phyloP scores from a whole-genome alignment of 1,140 invertebrate species.

The Drosophila nasuta region DNA sequence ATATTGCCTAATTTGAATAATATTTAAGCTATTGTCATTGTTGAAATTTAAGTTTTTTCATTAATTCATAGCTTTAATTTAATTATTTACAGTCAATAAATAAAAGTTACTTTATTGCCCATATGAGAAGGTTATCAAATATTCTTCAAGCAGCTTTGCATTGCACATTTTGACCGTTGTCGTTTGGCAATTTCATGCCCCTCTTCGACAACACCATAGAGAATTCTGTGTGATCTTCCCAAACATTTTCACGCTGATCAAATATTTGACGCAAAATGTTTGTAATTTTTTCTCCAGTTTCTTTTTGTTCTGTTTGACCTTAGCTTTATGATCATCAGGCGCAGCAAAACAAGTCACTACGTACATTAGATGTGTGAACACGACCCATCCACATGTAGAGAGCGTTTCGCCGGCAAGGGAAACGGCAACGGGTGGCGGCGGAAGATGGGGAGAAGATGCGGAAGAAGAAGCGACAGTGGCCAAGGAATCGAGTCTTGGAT shows the following conservation, averaged over 20 bases:
- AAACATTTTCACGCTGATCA: slow-evolving; percentile 64
- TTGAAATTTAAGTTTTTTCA: too few species aligned
- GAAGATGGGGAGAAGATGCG: slow-evolving; percentile 23
- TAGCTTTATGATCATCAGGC: slow-evolving; percentile 69
- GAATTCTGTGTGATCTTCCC: slow-evolving; percentile 38
- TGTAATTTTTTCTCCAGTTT: slow-evolving; percentile 46
- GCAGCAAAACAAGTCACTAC: slow-evolving; percentile 66
- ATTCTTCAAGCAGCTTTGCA: background rate
- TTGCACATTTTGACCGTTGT: background rate
- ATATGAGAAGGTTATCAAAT: background rate
- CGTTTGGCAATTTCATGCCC: background rate
- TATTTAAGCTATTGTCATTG: too few species aligned
- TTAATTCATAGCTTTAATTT: too few species aligned
- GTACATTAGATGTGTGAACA: slow-evolving; percentile 78
- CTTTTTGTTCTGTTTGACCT: slow-evolving; percentile 62
- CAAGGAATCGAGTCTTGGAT: slow-evolving; percentile 47
- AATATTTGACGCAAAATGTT: slow-evolving; percentile 73
- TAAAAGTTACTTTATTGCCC: background rate
- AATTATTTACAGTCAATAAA: too few species aligned
- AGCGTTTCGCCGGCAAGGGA: slow-evolving; percentile 10
- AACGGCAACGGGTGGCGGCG: slow-evolving; percentile 5
- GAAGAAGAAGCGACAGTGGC: slow-evolving; percentile 21
- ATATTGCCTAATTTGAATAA: too few species aligned
- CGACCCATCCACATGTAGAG: slow-evolving; percentile 51
- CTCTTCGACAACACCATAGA: background rate